A percentile compares a stretch with the other conserved stretches of the same genome.
Conservation (phyloP, 1,140 invertebrate genomes). For the Hestina assimilis region DNA sequence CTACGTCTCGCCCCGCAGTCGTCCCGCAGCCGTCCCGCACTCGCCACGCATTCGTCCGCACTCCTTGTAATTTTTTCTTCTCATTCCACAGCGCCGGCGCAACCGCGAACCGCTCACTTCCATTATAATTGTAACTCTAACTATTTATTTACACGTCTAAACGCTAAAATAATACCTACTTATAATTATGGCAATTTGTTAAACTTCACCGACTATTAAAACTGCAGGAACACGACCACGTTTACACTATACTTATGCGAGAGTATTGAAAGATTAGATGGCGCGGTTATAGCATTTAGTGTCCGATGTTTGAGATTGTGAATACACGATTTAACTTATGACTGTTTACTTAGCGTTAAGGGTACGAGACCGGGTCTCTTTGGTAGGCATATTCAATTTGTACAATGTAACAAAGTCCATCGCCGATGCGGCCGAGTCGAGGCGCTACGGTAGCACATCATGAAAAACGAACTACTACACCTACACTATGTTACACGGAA, state of each 20-base stretch:
- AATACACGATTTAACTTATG: slow-evolving; percentile 67
- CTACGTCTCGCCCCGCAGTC: slow-evolving; percentile 25
- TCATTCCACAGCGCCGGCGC: slow-evolving; percentile 67
- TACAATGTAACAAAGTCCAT: slow-evolving; percentile 75
- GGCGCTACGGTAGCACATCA: slow-evolving; percentile 51
- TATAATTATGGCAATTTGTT: slow-evolving; percentile 78
- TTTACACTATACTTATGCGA: slow-evolving; percentile 76
- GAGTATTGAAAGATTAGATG: slow-evolving; percentile 71
- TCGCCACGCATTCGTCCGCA: slow-evolving; percentile 38
- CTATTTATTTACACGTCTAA: slow-evolving; percentile 75
- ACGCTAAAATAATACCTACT: slow-evolving; percentile 72
- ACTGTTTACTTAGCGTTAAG: slow-evolving; percentile 74
- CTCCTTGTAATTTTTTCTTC: slow-evolving; percentile 64
- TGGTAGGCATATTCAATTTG: slow-evolving; percentile 79
- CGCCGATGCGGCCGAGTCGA: slow-evolving; percentile 46
- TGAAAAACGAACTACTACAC: slow-evolving; percentile 66
- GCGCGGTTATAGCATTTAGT: slow-evolving; percentile 65
- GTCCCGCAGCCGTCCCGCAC: too few relatives aligned
- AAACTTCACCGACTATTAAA: slow-evolving; percentile 76
- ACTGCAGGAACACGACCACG: slow-evolving; percentile 77
- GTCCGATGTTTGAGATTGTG: slow-evolving; percentile 50
- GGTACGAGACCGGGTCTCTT: slow-evolving; percentile 79
- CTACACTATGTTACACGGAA: slow-evolving; percentile 74
- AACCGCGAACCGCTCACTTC: slow-evolving; percentile 65
- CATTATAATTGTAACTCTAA: slow-evolving; percentile 62